Evolutionary conservation across 2,888 invertebrate genomes (phyloP), one percentile per base, ranked within the genome.

Genomic region (Amorpha juglandis): DNA sequence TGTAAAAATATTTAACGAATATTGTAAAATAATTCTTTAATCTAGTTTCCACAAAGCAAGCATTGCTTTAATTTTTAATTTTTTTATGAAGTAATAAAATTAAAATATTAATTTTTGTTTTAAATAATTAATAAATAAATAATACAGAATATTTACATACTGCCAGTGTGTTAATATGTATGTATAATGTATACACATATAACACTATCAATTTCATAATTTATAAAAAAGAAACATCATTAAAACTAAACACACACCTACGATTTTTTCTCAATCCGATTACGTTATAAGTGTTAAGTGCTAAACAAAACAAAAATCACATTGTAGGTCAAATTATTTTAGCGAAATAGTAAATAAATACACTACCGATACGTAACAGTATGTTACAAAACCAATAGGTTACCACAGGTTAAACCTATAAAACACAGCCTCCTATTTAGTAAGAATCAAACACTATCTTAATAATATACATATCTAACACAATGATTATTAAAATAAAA

Each of bases 181-280:
- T n/a, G n/a, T n/a, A n/a, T n/a, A n/a, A n/a, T n/a, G n/a, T n/a
- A n/a, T n/a, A n/a, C n/a, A n/a, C n/a, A n/a, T n/a, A n/a, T 16
- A 16, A 7, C 4, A n/a, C 0, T 16, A 16, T 48, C 33, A 14
- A 55, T 55, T 27, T 27, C 27, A 27, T 27, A 27, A 27, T 27
- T 27, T 27, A 27, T 27, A 27, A 27, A 27, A 27, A 38, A n/a
- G n/a, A n/a, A n/a, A n/a, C 38, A 58, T 58, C 58, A n/a, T 9
- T 12, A 45, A 33, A 35, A 47, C 35, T 47, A 11, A 58, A 48
- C 48, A 6, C 1, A 58, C 64, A 9, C 64, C 64, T 65, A 65
- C 64, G 45, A 64, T n/a, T 65, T 64, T n/a, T 64, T 35, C 64
- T 58, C 64, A 65, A 58, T 58, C n/a, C 35, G 58, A 58, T 42